Conservation (phyloP, 2,113 vertebrate genomes). For the Romanogobio albipinnatus region DNA sequence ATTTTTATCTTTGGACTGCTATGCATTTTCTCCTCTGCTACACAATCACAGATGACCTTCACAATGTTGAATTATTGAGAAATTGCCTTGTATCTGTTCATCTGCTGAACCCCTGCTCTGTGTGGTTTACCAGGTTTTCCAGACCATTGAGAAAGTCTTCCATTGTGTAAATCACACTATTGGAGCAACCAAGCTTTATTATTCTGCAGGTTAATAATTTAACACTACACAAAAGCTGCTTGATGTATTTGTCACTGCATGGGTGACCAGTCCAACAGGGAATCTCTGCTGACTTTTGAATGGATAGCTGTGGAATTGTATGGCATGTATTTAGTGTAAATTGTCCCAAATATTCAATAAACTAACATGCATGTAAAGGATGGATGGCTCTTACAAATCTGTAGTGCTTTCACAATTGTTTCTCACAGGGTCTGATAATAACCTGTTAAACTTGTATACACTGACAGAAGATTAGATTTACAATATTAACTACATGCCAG, state of each 20-base stretch:
- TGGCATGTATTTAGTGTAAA: background rate
- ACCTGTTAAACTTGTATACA: background rate
- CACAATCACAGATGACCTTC: conserved; percentile 42
- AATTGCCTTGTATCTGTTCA: conserved; percentile 39
- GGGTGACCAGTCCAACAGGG: background rate
- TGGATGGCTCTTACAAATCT: background rate
- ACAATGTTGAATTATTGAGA: conserved; percentile 51
- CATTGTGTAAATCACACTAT: conserved; percentile 29
- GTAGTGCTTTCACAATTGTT: background rate
- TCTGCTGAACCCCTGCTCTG: background rate
- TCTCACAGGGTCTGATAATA: background rate
- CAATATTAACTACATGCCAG: background rate
- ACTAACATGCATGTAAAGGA: background rate
- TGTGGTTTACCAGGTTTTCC: conserved; percentile 38
- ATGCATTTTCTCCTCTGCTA: background rate
- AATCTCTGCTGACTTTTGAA: background rate
- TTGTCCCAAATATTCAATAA: background rate
- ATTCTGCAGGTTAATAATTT: conserved; percentile 48
- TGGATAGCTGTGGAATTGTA: background rate
- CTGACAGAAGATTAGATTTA: background rate
- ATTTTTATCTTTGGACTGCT: background rate
- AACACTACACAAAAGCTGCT: conserved; percentile 13
- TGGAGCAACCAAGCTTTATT: conserved; percentile 26
- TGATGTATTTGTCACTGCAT: background rate
- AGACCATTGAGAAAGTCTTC: conserved; percentile 5